Evolutionary conservation across 1,140 invertebrate species (phyloP), one percentile per base, ranked within the genome.

Genomic region (Psilanteris sp.): DNA sequence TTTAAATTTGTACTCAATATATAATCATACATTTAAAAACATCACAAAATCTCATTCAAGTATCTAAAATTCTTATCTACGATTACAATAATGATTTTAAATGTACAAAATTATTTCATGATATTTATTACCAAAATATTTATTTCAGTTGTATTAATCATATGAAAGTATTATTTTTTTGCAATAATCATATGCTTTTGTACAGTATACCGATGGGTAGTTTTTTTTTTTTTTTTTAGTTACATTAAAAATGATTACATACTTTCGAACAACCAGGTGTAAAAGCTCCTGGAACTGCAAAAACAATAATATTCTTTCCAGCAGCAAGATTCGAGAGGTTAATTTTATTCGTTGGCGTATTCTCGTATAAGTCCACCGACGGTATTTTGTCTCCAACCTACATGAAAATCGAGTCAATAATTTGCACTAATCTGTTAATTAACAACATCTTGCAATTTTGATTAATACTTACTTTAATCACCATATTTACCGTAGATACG

Each of bases 221-320:
- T n/a, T n/a, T n/a, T n/a, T n/a, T n/a, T n/a, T n/a, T n/a, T n/a
- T n/a, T n/a, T n/a, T n/a, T n/a, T n/a, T n/a, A n/a, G n/a, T n/a
- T n/a, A n/a, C n/a, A n/a, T n/a, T n/a, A n/a, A n/a, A n/a, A n/a
- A 14, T 32, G 0, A 11, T 2, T 37, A 27, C 18, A 14, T 55
- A 94, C 94, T 89, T 96, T 95, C 0, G 95, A 96, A 84, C 97
- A 98, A 10, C 96, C 96, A n/a, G 97, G 97, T 3, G 96, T 98
- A 80, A 98, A 98, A 3, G 96, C 96, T 14, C 96, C 97, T 11
- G 97, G 96, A 16, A 98, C 96, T 18, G 93, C 96, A 88, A 98
- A 97, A 36, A 98, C 82, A 5, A 98, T 90, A 0, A 97, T 92
- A 83, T 95, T 97, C 79, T 96, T 97, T 8, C 93, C 93, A 44